These are phyloP conservation scores for Lutraria lutraria DNA, from an alignment of 2,888 invertebrate genomes.

Conservation along the genomic window DNA sequence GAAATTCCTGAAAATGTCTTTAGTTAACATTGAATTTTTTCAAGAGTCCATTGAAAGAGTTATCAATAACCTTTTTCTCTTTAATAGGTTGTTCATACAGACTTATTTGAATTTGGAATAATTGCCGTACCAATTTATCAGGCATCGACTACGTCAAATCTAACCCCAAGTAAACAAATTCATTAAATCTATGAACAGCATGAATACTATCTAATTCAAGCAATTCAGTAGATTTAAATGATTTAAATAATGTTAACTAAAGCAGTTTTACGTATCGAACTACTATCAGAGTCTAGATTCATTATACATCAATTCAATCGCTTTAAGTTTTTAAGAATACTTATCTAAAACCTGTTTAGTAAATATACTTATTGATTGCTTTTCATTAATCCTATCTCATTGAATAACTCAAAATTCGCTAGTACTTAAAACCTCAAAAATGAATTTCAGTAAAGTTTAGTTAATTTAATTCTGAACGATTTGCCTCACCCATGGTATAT, in stretches of 20 bases:
- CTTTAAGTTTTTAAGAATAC: constrained; percentile 21
- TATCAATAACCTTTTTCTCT: neutral
- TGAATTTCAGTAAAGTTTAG: constrained; percentile 18
- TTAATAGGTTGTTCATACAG: neutral
- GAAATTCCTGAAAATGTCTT: neutral
- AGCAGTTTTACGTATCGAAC: constrained; percentile 26
- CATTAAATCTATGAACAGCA: constrained; percentile 17
- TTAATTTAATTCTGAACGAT: neutral
- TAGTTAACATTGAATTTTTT: neutral
- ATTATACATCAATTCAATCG: constrained; percentile 36
- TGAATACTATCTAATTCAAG: constrained; percentile 42
- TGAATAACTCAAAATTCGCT: constrained; percentile 3
- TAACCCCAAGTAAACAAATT: constrained; percentile 31
- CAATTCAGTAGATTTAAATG: constrained; percentile 31
- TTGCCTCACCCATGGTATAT: neutral
- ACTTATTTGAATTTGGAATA: constrained; percentile 9
- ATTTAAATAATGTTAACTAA: constrained; percentile 17
- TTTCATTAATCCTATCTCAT: constrained; percentile 28
- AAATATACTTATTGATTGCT: constrained; percentile 32
- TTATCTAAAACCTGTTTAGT: neutral
- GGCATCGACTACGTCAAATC: constrained; percentile 25
- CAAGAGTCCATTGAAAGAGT: neutral
- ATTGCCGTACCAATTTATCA: constrained; percentile 22
- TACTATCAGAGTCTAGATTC: constrained; percentile 22
- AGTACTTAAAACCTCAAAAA: constrained; percentile 16